Evolutionary conservation across 2,888 invertebrate genomes (phyloP).

Genomic region (Apamea epomidion): DNA sequence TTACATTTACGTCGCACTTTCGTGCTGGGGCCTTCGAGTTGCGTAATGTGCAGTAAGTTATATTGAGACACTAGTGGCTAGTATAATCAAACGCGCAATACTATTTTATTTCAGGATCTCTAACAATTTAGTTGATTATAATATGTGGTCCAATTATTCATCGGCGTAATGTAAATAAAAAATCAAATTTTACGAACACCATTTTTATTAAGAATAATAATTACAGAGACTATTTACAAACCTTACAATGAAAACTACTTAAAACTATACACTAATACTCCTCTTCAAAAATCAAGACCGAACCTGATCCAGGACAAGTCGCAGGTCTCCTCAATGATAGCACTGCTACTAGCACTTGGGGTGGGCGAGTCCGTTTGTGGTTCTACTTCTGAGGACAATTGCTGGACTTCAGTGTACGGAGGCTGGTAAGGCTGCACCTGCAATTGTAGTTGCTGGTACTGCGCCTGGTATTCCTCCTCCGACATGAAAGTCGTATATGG

Average conservation of each 20-base stretch:
- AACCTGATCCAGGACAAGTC: slow-evolving; percentile 81
- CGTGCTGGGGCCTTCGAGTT: neutral
- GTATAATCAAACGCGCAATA: too few relatives aligned
- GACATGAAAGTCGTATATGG: slow-evolving; percentile 65
- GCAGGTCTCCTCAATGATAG: slow-evolving; percentile 71
- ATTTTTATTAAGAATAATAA: slow-evolving; percentile 24
- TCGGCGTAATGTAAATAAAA: neutral
- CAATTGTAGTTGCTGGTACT: slow-evolving; percentile 67
- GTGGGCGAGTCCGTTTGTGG: slow-evolving; percentile 54
- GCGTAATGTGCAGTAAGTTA: neutral
- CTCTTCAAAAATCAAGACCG: slow-evolving; percentile 70
- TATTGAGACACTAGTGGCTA: neutral
- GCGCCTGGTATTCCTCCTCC: slow-evolving; percentile 64
- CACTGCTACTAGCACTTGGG: slow-evolving; percentile 34
- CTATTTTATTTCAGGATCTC: neutral
- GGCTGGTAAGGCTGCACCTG: slow-evolving; percentile 67
- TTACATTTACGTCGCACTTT: neutral
- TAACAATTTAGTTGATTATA: neutral
- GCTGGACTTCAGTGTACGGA: slow-evolving; percentile 62
- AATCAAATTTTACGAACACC: slow-evolving; percentile 9
- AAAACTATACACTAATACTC: slow-evolving; percentile 65
- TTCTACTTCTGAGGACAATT: slow-evolving; percentile 55
- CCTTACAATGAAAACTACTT: slow-evolving; percentile 9
- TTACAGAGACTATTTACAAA: slow-evolving; percentile 36
- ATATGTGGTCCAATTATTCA: neutral